Conservation (phyloP, 2,113 vertebrate genomes). For the Octodon degus region DNA sequence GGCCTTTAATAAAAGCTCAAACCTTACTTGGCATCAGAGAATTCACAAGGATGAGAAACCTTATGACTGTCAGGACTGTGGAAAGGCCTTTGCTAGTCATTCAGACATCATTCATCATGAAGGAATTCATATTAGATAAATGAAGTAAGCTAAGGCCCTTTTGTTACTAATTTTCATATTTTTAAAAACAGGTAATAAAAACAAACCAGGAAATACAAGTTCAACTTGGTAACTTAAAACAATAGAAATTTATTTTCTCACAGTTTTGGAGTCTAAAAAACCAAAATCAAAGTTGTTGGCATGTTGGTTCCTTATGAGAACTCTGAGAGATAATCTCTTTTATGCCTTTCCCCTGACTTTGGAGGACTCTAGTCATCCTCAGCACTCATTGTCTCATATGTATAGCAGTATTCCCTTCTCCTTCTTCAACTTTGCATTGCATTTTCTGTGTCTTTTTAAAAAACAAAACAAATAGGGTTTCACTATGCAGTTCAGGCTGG, state of each 20-base stretch:
- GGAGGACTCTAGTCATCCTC: not conserved
- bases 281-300: conserved; percentile 4
- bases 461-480: too few species aligned
- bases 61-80: conserved; percentile 66
- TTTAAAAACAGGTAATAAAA: not conserved
- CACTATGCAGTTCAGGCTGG: too few species aligned
- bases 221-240: too few species aligned
- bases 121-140: conserved; percentile 56
- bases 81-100: conserved; percentile 61
- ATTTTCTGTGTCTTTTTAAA: not conserved
- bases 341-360: not conserved
- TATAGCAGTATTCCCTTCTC: not conserved
- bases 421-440: not conserved
- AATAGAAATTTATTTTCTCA: too few species aligned
- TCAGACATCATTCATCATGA: conserved; percentile 60
- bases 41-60: conserved; percentile 67
- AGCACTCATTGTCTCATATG: not conserved
- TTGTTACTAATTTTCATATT: not conserved
- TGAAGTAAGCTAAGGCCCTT: not conserved
- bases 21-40: conserved; percentile 65
- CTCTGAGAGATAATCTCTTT: not conserved
- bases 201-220: too few species aligned
- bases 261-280: not conserved
- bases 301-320: not conserved
- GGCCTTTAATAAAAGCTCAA: conserved; percentile 68